Percentiles rank a stretch among this genome's conserved stretches.
Evolutionary conservation across 2,113 vertebrate species (phyloP).

Genomic region (Spilogale gracilis): DNA sequence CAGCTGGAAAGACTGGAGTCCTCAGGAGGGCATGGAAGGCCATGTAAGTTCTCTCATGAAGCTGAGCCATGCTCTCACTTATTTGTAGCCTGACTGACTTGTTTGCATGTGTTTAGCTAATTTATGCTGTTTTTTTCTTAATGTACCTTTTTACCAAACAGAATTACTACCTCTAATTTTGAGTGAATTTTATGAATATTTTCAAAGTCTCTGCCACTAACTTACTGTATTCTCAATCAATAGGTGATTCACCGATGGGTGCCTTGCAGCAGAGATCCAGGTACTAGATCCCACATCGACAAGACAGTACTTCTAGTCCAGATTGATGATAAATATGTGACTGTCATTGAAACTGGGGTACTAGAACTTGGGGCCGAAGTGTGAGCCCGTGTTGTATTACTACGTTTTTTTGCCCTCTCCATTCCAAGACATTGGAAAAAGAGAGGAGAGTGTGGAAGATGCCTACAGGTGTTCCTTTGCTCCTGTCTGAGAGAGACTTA

Average conservation of each 20-base stretch:
- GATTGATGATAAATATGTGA: constrained; percentile 99
- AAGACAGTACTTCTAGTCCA: constrained; percentile 99
- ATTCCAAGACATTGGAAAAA: constrained; percentile 75
- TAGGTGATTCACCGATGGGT: constrained; percentile 99
- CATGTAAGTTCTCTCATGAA: constrained; percentile 91
- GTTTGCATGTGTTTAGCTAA: neutral
- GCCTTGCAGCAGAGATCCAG: constrained; percentile 99
- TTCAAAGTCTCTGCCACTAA: neutral
- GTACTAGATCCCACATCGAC: constrained; percentile 97
- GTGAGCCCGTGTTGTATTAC: constrained; percentile 87
- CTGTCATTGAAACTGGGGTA: constrained; percentile 97
- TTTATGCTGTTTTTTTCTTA: neutral
- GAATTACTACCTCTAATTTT: neutral
- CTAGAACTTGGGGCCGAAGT: constrained; percentile 99
- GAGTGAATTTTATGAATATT: neutral
- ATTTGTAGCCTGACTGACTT: neutral
- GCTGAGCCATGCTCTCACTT: neutral
- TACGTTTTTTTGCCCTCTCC: constrained; percentile 76
- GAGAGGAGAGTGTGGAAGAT: constrained; percentile 80
- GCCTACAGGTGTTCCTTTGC: constrained; percentile 65
- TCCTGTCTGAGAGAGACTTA: constrained; percentile 82
- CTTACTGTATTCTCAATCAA: neutral
- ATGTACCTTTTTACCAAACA: neutral
- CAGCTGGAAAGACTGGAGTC: constrained; percentile 99
- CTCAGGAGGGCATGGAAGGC: constrained; percentile 99